These are phyloP conservation scores for Corythoichthys haematopterus DNA, from an alignment of 2,113 vertebrate species.

Conservation along the genomic window DNA sequence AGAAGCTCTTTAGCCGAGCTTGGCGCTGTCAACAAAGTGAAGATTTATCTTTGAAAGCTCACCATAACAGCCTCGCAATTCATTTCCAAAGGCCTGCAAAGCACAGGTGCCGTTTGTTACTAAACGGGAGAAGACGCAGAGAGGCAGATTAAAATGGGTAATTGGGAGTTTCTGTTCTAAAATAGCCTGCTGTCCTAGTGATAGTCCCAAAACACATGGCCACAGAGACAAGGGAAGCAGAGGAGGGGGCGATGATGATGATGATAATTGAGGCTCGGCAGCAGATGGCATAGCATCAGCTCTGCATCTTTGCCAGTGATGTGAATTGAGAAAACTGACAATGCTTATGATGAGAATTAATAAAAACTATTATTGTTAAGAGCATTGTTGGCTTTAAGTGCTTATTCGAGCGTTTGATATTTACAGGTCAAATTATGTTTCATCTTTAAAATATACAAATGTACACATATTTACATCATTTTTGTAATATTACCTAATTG, in stretches of 20 bases:
- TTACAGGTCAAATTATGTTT: not conserved
- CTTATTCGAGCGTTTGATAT: not conserved
- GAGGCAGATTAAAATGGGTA: slow-evolving; percentile 50
- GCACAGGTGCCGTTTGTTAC: slow-evolving; percentile 3
- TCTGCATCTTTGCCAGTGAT: slow-evolving; percentile 29
- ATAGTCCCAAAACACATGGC: slow-evolving; percentile 58
- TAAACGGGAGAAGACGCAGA: slow-evolving; percentile 20
- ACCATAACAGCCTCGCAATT: slow-evolving; percentile 5
- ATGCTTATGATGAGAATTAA: not conserved
- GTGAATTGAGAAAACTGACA: slow-evolving; percentile 20
- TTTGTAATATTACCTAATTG: not conserved
- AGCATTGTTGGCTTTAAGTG: not conserved
- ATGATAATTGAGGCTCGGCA: slow-evolving; percentile 37
- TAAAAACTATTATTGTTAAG: not conserved
- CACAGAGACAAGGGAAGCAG: slow-evolving; percentile 28
- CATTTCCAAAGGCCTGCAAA: not conserved
- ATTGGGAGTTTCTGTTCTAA: slow-evolving; percentile 54
- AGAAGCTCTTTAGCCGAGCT: not conserved
- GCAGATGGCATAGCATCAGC: slow-evolving; percentile 53
- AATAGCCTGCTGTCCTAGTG: slow-evolving; percentile 50
- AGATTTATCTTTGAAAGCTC: not conserved
- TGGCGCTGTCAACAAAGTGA: not conserved
- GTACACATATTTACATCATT: not conserved
- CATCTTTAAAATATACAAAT: not conserved
- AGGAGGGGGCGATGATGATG: slow-evolving; percentile 25